Base-by-base conservation (phyloP, 2,797 vertebrate genomes). In the Neosalanx taihuensis region DNA sequence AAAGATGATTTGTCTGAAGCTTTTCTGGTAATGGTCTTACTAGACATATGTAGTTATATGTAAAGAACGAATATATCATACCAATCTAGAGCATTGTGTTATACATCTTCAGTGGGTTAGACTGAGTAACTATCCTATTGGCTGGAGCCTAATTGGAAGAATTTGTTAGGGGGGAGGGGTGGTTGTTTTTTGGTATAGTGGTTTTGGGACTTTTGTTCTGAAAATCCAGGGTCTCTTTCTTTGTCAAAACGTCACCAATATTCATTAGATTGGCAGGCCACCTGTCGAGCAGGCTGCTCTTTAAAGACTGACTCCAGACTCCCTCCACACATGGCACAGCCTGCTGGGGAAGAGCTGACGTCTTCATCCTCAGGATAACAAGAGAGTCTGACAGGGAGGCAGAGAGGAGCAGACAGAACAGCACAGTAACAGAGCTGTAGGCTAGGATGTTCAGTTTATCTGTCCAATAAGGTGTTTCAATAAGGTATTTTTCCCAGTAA, bases 241-340 rank as follows among this genome's bases (percentile, higher is more conserved):
- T 81, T 79, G 70, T 74, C 81, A 76, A 94, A 93, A 95, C 93
- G 92, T 95, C 93, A 94, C 83, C 82, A 85, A 80, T 83, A 79
- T 87, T 89, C 83, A 67, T 73, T 87, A 86, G 86, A 86, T 86
- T 91, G 93, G 91, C 91, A 88, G 92, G 90, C 90, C 92, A 92
- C 91, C 92, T 92, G 91, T 90, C 89, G 71, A 81, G 79, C 58
- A 63, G 72, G 30, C 70, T 88, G 76, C 83, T 89, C 91, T 94
- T 95, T 95, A 94, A 95, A 93, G 82, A 83, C 80, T 67, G 83
- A 67, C 75, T 83, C 76, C 10, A 87, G 89, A 89, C 83, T 77
- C 72, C 75, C 87, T 86, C 87, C 76, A 78, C 87, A 70, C 79
- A 75, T 73, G 84, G 86, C 81, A 87, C 75, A 69, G 76, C 23